phyloP scores from a whole-genome alignment of 2,113 vertebrate genomes.

The Catharus minimus region DNA sequence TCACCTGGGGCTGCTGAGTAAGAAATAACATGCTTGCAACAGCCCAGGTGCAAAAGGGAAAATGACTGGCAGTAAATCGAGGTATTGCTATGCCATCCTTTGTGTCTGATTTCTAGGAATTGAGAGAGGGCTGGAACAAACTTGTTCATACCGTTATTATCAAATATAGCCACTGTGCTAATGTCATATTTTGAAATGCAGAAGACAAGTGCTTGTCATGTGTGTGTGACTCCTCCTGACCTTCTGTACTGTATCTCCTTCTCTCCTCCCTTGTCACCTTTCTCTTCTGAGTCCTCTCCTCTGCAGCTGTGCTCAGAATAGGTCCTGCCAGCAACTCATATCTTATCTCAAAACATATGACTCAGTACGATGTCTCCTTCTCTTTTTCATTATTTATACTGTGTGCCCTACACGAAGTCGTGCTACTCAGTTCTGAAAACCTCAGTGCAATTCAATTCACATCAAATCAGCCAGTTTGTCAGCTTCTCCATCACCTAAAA shows the following conservation, averaged over 20 bases:
- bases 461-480: constrained; percentile 41
- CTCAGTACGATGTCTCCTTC: neutral
- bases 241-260: neutral
- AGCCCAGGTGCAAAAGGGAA: neutral
- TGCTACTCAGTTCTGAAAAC: constrained; percentile 24
- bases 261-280: neutral
- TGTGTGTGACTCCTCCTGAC: neutral
- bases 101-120: neutral
- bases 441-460: neutral
- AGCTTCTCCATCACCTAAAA: constrained; percentile 27
- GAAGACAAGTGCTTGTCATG: neutral
- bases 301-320: neutral
- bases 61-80: neutral
- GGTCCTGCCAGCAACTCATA: neutral
- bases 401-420: neutral
- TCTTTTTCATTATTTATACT: constrained; percentile 44
- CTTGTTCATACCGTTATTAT: neutral
- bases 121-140: neutral
- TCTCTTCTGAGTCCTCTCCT: neutral
- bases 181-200: neutral
- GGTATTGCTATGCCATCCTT: neutral
- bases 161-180: neutral
- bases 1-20: neutral
- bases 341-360: constrained; percentile 26
- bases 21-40: neutral